Conservation (phyloP, 2,888 invertebrate species). For the Latrodectus elegans region DNA sequence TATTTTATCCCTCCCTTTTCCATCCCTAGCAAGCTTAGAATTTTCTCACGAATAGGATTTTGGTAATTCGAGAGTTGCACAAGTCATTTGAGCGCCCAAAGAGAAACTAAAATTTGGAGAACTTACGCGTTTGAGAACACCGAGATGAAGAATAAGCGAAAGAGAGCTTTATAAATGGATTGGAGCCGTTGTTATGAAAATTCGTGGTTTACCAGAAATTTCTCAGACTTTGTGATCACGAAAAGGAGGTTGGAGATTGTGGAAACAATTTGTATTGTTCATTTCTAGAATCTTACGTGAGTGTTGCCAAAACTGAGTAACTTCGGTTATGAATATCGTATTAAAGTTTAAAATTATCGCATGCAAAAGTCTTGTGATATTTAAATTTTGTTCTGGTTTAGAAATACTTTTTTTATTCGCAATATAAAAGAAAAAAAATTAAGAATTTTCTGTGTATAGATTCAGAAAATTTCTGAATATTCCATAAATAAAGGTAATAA, state of each 20-base stretch:
- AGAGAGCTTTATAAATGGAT: constrained; percentile 1
- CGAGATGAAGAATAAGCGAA: too few species aligned
- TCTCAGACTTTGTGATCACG: constrained; percentile 2
- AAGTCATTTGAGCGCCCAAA: background rate
- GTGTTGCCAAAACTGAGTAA: background rate
- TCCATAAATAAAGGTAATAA: too few species aligned
- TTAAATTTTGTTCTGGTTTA: too few species aligned
- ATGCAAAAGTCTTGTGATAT: too few species aligned
- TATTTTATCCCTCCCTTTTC: background rate
- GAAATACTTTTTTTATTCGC: too few species aligned
- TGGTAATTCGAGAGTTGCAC: constrained; percentile 44
- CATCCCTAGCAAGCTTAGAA: constrained; percentile 5
- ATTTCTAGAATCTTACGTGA: background rate
- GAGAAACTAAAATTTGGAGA: background rate
- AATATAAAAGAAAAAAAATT: too few species aligned
- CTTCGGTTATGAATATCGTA: background rate
- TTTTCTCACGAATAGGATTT: constrained; percentile 56
- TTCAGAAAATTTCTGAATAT: too few species aligned
- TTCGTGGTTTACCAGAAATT: background rate
- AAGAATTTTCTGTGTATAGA: too few species aligned
- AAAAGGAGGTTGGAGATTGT: background rate
- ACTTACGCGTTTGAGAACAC: background rate
- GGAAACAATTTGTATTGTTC: background rate
- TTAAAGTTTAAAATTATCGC: background rate
- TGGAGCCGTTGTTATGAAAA: background rate